Conservation (phyloP, 2,797 vertebrate species). For the Cheirogaleus major region DNA sequence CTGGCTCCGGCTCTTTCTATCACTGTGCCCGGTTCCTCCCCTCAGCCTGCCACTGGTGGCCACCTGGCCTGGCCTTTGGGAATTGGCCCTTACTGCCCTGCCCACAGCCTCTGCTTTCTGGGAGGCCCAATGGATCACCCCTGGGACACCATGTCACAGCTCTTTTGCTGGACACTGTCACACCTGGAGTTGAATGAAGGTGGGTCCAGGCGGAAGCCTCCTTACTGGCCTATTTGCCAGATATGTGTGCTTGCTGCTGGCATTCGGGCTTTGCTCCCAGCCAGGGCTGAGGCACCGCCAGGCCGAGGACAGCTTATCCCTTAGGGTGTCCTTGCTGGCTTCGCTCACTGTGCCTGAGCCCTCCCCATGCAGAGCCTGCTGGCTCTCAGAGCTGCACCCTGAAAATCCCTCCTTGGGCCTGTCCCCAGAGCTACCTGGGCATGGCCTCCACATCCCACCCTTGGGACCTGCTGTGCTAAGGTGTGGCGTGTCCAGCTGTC, state of each 20-base stretch:
- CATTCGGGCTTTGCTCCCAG: background rate
- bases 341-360: background rate
- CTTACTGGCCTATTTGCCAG: too few relatives aligned
- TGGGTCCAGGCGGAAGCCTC: background rate
- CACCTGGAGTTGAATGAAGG: background rate
- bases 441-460: background rate
- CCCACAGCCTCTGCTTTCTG: background rate
- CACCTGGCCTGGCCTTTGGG: too few relatives aligned
- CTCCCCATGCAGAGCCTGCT: background rate
- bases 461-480: background rate
- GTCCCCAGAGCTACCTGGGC: background rate
- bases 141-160: background rate
- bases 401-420: background rate
- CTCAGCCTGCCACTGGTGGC: background rate
- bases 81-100: background rate
- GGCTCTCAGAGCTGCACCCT: background rate
- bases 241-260: too few relatives aligned
- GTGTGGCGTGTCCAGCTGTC: background rate
- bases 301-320: background rate
- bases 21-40: background rate
- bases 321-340: background rate
- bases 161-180: background rate
- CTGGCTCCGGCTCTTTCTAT: conserved; percentile 51
- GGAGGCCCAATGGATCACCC: background rate
- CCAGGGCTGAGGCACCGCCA: too few relatives aligned